Conservation (phyloP, 2,797 vertebrate genomes). For the Eidolon dupreanum region DNA sequence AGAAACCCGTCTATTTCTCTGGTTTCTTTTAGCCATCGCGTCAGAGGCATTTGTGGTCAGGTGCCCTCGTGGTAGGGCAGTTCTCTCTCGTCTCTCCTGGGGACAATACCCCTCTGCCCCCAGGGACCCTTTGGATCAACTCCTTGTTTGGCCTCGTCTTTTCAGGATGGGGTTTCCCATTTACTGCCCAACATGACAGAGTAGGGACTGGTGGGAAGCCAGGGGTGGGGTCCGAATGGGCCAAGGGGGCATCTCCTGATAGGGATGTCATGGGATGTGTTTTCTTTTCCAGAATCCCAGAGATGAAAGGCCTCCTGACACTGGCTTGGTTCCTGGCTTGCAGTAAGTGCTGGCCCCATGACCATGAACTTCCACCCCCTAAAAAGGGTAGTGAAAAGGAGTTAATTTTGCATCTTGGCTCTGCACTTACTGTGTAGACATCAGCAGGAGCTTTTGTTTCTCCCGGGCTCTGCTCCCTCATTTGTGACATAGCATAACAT, state of each 20-base stretch:
- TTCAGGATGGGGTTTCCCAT: not conserved
- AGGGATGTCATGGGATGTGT: not conserved
- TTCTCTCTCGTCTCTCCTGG: not conserved
- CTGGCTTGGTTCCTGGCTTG: conserved; percentile 67
- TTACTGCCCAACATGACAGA: not conserved
- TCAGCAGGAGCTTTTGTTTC: not conserved
- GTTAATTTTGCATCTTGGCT: not conserved
- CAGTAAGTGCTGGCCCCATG: conserved; percentile 53
- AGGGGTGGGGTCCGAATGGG: not conserved
- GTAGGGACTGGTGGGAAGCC: not conserved
- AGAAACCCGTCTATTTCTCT: not conserved
- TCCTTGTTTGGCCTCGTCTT: not conserved
- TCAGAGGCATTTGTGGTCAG: fast-evolving
- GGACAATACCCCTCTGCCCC: not conserved
- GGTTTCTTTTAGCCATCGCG: not conserved
- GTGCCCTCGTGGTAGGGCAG: not conserved
- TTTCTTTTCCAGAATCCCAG: conserved; percentile 58
- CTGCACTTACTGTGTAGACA: not conserved
- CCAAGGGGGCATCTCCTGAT: not conserved
- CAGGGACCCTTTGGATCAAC: not conserved
- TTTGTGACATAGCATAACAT: not conserved
- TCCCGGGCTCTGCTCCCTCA: not conserved
- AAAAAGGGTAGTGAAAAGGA: not conserved
- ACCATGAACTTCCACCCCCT: not conserved
- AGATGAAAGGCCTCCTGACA: conserved; percentile 61